Evolutionary conservation across 2,113 vertebrate species (phyloP), one percentile per base, ranked within the genome.

Genomic region (Trichomycterus rosablanca): DNA sequence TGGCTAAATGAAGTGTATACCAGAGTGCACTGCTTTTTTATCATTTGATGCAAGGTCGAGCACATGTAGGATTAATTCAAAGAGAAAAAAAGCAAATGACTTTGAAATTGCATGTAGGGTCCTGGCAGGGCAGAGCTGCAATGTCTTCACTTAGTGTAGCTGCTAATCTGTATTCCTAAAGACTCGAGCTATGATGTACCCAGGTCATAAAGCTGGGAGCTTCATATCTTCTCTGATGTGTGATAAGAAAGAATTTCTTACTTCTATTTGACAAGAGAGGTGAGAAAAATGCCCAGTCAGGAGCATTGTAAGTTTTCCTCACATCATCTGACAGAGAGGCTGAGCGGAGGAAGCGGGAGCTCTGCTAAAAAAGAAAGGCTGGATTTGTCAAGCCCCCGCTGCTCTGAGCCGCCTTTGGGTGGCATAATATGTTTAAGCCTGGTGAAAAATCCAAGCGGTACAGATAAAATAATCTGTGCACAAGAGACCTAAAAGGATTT

Each of bases 151-250:
- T 45, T 16, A 45, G 49, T 48, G 48, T 40, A 11, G 55, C 46
- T 11, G 28, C 70, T 68, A 60, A 79, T 82, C 75, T 78, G 72
- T 78, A 82, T 80, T 79, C 74, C 48, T 35, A 53, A 57, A 46
- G 58, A 42, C 48, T 30, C 32, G n/a, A 58, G 42, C 40, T 39
- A 37, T 60, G 65, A 74, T 73, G 52, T 67, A 61, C 40, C 65
- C 57, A 40, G 39, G 46, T 57, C 55, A 67, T 50, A 28, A 62
- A 60, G 51, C 42, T 12, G 51, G 20, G 39, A 65, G 51, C 49
- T 66, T 48, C 71, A 57, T 62, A 23, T 72, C 71, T 74, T 50
- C 60, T 78, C 62, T 73, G 68, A 74, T 69, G 69, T 63, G 42
- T 24, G 46, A 74, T 61, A 67, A 69, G 63, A 61, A 68, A 61